Evolutionary conservation across 2,888 invertebrate species (phyloP).

Genomic region (Mimachlamys varia): DNA sequence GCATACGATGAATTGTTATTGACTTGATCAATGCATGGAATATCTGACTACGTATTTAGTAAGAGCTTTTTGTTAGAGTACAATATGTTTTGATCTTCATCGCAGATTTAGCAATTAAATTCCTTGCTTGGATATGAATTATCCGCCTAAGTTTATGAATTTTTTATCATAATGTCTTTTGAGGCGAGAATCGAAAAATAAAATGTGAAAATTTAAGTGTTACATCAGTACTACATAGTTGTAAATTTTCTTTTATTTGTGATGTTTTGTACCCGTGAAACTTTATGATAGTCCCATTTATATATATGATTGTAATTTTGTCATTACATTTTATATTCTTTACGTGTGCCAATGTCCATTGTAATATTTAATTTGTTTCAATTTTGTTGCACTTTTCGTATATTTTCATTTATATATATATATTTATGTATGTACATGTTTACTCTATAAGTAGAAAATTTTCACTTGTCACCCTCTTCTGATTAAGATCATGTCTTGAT

Average conservation of each 20-base stretch:
- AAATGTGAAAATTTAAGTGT: not conserved
- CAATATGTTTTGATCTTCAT: no score
- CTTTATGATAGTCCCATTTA: not conserved
- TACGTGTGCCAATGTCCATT: conserved; percentile 13
- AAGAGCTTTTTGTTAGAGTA: no score
- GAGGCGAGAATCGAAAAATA: not conserved
- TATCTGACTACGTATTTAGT: no score
- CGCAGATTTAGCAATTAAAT: not conserved
- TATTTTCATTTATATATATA: no score
- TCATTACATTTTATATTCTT: not conserved
- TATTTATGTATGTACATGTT: no score
- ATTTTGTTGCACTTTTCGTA: not conserved
- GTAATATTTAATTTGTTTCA: not conserved
- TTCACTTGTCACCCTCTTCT: no score
- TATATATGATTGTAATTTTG: not conserved
- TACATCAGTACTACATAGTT: not conserved
- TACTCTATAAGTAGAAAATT: no score
- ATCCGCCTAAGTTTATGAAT: no score
- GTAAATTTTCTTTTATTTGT: not conserved
- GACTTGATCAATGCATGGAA: no score
- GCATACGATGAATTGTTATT: no score
- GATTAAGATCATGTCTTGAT: no score
- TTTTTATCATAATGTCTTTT: no score
- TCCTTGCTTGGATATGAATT: not conserved
- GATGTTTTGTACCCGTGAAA: not conserved